phyloP scores from a whole-genome alignment of 2,888 invertebrate genomes.

The Saturnia japonica region DNA sequence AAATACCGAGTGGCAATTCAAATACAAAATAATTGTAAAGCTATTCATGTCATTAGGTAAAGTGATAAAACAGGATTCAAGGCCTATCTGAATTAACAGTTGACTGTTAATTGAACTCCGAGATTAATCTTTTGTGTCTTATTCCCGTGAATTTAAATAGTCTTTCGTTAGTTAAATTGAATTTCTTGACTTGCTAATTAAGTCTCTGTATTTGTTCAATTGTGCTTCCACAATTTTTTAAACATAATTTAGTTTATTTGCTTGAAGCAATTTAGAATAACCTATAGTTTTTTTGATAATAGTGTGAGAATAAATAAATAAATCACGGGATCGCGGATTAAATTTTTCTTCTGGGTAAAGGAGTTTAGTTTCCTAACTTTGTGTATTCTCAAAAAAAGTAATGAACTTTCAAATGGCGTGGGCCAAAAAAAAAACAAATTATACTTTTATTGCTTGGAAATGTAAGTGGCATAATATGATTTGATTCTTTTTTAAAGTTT shows the following conservation, averaged over 20 bases:
- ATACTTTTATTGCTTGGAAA: no score
- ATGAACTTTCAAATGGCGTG: no score
- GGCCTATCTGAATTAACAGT: constrained; percentile 12
- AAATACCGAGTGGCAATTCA: constrained; percentile 11
- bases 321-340: background rate
- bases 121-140: constrained; percentile 8
- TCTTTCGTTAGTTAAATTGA: background rate
- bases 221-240: background rate
- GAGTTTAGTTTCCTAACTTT: background rate
- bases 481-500: no score
- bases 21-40: constrained; percentile 13
- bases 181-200: constrained; percentile 1
- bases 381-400: no score
- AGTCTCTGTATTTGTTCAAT: background rate
- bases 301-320: background rate
- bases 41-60: constrained; percentile 2
- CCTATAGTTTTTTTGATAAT: background rate
- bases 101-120: constrained; percentile 5
- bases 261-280: background rate
- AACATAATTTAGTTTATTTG: background rate
- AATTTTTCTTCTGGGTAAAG: background rate
- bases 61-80: constrained; percentile 13
- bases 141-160: constrained; percentile 12
- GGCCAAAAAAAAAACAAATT: background rate
- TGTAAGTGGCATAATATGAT: no score